Evolutionary conservation across 2,888 invertebrate genomes (phyloP), one percentile per base, ranked within the genome.

Genomic region (Allolobophora icterica): DNA sequence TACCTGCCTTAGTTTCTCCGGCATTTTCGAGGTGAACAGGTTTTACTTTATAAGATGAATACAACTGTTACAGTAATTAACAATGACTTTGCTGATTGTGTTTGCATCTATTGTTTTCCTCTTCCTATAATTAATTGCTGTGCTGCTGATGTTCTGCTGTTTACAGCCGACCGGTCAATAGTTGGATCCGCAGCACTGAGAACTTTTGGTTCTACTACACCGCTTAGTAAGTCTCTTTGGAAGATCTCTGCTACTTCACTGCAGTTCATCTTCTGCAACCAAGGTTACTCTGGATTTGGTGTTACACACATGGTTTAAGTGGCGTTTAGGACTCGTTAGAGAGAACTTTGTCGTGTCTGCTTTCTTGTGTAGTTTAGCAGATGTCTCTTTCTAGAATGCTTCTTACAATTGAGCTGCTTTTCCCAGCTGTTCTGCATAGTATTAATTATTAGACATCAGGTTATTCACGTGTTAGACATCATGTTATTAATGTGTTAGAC

Each of bases 121-220:
- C 45, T 45, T 45, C 45, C 45, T 45, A 11, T 45, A 45, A 45
- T 45, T 45, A 45, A 40, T 40, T 40, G 13, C 13, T 40, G 40
- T 40, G 5, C 2, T 52, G 58, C 4, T 58, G 58, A 6, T 84
- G 33, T 84, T 84, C 84, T 84, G 34, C 34, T 84, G 84, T 84
- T 84, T 84, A 34, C 34, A 84, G 84, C 21, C 34, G 15, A 35
- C 84, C 84, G 5, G 35, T 84, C 84, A 84, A 35, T 17, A 21
- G 13, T 19, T 84, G 84, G 84, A 84, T 84, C 84, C 84, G 84
- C 2, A 35, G 34, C 21, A 2, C 84, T 84, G 34, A 35, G 1
- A 34, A 84, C 21, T 84, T 84, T 35, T 84, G 84, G 84, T 84
- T 84, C 84, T 84, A 84, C 15, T 84, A 84, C 35, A 21, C 21